phyloP scores from a whole-genome alignment of 2,888 invertebrate genomes.

The Gandaritis pyraliata region DNA sequence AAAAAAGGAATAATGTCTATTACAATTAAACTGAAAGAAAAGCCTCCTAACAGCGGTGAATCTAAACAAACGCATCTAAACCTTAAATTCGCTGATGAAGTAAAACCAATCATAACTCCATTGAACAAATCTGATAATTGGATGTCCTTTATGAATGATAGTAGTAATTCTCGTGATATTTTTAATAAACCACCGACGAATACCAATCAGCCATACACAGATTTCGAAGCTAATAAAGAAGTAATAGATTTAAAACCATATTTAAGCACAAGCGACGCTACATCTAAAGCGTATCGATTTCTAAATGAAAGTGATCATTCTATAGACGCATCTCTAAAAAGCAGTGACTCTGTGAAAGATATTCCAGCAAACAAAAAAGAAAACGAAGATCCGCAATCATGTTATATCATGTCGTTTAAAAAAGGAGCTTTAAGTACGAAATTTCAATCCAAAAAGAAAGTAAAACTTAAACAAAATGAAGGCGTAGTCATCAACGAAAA shows the following conservation, averaged over 20 bases:
- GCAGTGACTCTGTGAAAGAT: conserved; percentile 45
- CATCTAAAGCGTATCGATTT: conserved; percentile 53
- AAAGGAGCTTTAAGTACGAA: conserved; percentile 46
- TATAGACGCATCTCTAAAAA: conserved; percentile 48
- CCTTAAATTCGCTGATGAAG: conserved; percentile 53
- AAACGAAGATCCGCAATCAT: conserved; percentile 55
- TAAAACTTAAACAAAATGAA: conserved; percentile 41
- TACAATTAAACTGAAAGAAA: conserved; percentile 62
- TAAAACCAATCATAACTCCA: conserved; percentile 32
- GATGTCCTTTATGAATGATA: conserved; percentile 39
- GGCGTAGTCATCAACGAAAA: conserved; percentile 33
- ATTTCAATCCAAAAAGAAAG: conserved; percentile 48
- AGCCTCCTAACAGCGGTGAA: conserved; percentile 46
- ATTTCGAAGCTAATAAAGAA: conserved; percentile 37
- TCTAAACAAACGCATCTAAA: conserved; percentile 49
- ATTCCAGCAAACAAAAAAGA: conserved; percentile 33
- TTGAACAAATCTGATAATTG: conserved; percentile 43
- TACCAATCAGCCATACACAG: conserved; percentile 25
- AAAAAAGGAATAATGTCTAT: conserved; percentile 57
- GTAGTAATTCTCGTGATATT: conserved; percentile 42
- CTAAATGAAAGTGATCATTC: conserved; percentile 52
- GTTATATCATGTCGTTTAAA: conserved; percentile 60
- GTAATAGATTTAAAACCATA: conserved; percentile 53
- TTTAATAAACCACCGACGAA: conserved; percentile 33
- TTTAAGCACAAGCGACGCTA: conserved; percentile 56